A percentile compares a stretch with the other conserved stretches of the same genome.
Evolutionary conservation across 2,113 vertebrate genomes (phyloP).

Genomic region (Corythaeola cristata): DNA sequence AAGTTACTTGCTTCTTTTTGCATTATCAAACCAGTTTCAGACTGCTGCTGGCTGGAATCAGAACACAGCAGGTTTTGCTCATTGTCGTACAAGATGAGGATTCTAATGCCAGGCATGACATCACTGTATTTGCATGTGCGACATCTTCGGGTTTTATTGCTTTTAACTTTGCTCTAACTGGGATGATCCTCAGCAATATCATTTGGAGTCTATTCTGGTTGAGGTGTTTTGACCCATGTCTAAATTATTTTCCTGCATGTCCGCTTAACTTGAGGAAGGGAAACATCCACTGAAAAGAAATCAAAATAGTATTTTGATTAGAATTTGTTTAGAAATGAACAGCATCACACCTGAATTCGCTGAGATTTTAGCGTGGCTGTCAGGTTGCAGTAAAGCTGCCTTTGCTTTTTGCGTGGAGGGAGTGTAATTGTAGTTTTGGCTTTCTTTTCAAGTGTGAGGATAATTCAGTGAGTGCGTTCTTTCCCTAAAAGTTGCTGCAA

Average conservation of each 20-base stretch:
- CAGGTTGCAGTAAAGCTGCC: not conserved
- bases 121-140: constrained; percentile 17
- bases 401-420: not conserved
- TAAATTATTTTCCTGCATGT: not conserved
- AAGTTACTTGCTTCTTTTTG: not conserved
- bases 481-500: not conserved
- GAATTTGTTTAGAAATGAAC: not conserved
- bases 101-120: constrained; percentile 46
- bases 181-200: not conserved
- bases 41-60: not conserved
- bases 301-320: not conserved
- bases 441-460: not conserved
- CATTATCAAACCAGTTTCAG: not conserved
- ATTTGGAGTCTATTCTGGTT: not conserved
- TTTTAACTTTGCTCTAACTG: not conserved
- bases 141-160: not conserved
- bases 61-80: constrained; percentile 38
- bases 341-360: not conserved
- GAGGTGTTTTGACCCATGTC: not conserved
- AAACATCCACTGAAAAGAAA: not conserved
- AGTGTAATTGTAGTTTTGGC: not conserved
- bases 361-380: not conserved
- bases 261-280: not conserved
- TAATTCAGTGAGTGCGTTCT: not conserved
- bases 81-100: not conserved